phyloP scores from a whole-genome alignment of 2,797 vertebrate species.

The Macropus fuliginosus region DNA sequence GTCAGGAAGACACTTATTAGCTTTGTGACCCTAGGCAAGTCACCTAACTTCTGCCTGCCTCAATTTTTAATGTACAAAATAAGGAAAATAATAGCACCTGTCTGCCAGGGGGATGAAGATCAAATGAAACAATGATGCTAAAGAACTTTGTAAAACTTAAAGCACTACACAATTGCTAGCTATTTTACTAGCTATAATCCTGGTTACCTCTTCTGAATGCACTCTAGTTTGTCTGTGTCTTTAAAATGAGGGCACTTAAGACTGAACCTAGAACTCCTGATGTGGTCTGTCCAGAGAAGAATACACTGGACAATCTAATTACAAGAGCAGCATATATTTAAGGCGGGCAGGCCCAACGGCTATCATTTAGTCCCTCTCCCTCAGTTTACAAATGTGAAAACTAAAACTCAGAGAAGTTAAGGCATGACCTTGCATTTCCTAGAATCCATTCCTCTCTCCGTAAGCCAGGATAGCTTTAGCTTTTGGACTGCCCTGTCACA shows the following conservation, averaged over 20 bases:
- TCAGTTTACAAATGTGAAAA: neutral
- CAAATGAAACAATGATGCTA: neutral
- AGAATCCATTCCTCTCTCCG: neutral
- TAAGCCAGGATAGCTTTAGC: neutral
- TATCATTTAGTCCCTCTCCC: neutral
- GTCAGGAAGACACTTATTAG: neutral
- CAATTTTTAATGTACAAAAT: neutral
- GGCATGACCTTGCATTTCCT: neutral
- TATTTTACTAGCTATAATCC: neutral
- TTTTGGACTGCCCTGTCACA: neutral
- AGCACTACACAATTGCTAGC: neutral
- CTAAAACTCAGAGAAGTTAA: neutral
- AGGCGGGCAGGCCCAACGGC: neutral
- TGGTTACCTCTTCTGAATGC: neutral
- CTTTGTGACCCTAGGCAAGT: neutral
- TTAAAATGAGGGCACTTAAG: neutral
- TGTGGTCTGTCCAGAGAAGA: neutral
- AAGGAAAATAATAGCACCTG: neutral
- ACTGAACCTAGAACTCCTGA: neutral
- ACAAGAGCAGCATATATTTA: neutral
- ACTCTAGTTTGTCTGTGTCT: neutral
- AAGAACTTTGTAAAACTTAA: neutral
- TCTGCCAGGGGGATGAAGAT: neutral
- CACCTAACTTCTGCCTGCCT: neutral
- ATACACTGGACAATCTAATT: neutral